Conservation (phyloP, 2,888 invertebrate species). For the Anarsia innoxiella region DNA sequence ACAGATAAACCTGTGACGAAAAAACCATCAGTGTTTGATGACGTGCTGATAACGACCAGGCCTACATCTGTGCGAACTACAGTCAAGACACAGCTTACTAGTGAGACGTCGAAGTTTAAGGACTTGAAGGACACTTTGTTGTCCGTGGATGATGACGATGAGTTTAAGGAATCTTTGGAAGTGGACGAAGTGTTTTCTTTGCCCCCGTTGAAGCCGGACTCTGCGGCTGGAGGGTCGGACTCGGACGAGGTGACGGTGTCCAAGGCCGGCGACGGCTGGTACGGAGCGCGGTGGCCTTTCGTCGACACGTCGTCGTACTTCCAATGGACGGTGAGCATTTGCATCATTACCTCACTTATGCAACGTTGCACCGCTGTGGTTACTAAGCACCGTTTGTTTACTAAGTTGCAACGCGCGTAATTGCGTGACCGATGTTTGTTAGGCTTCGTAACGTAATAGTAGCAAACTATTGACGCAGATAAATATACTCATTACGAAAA, state of each 20-base stretch:
- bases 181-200: conserved; percentile 66
- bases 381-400: conserved; percentile 20
- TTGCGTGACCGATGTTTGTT: conserved; percentile 27
- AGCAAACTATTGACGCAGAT: conserved; percentile 15
- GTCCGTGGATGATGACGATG: conserved; percentile 65
- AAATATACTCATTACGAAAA: conserved; percentile 29
- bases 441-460: conserved; percentile 29
- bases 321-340: conserved; percentile 78
- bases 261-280: conserved; percentile 69
- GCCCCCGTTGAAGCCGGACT: conserved; percentile 55
- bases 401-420: conserved; percentile 20
- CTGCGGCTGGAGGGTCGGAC: conserved; percentile 37
- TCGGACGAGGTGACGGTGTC: conserved; percentile 62
- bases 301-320: conserved; percentile 79
- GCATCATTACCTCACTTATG: conserved; percentile 26
- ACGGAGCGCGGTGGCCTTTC: conserved; percentile 78
- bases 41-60: conserved; percentile 56
- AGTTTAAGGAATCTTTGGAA: conserved; percentile 62
- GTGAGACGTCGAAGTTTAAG: conserved; percentile 43
- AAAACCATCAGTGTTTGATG: conserved; percentile 46
- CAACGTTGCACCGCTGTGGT: no score
- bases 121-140: conserved; percentile 61
- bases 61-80: conserved; percentile 36
- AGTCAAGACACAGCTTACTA: conserved; percentile 37
- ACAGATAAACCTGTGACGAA: conserved; percentile 42